Base-by-base conservation (phyloP, 2,113 vertebrate genomes). In the Nibea albiflora region DNA sequence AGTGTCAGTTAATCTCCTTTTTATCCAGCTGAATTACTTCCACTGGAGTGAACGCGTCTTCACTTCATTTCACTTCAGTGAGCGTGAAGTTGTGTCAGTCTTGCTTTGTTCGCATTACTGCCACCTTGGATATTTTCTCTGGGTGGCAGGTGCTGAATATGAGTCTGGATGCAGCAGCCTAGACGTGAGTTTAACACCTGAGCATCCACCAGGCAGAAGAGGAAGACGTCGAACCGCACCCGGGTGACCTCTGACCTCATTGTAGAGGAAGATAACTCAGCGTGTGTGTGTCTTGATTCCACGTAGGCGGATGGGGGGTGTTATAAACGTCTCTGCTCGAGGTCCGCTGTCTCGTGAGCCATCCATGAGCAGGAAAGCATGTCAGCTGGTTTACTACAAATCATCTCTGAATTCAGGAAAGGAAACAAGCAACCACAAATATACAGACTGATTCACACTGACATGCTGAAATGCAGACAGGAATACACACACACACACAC, bases 1-100 rank as follows among this genome's bases (percentile, higher is more conserved):
- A 57, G 56, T 53, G 24, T 68, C 16, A 4, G 20, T 62, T 11
- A 14, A 68, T 54, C 54, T 73, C 7, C 16, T 61, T 64, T 82
- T 17, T 39, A 78, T 67, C 15, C 61, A 69, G 57, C 35, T 63
- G 53, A 65, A 11, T 75, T 26, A 46, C 31, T 65, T 64, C 76
- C 44, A 65, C 17, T 47, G 60, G 19, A 76, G 58, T n/a, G 65
- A 61, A 39, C 1, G 2, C 22, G 0, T 28, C 53, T 44, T 1
- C 35, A 3, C 66, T 31, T 73, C 35, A 31, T 42, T 73, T 35
- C 68, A 50, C 42, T 69, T 64, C 68, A 68, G 39, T 39, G 73
- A 66, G 35, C 7, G 1, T 47, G 52, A 66, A 70, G 47, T 58
- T 20, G 46, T 78, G 74, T 53, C 26, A 39, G 28, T 72, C 26